A percentile compares a stretch with the other conserved stretches of the same genome.
These are phyloP conservation scores for Drosophila suzukii DNA, from an alignment of 1,140 invertebrate genomes.

Conservation along the genomic window DNA sequence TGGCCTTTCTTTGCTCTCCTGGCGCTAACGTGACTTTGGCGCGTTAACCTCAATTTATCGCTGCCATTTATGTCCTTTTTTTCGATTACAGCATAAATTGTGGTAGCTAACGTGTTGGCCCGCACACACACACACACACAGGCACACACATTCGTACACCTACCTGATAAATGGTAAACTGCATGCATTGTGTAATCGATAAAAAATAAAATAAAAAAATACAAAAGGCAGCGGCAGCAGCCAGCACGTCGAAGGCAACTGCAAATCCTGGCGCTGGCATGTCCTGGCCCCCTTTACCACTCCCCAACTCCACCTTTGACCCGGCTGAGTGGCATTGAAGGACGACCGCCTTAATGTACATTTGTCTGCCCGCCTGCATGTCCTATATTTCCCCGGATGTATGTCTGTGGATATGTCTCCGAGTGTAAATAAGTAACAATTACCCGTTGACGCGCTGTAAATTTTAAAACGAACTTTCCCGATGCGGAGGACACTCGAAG, in stretches of 20 bases:
- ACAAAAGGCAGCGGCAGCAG: slow-evolving; percentile 4
- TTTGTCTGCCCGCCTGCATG: slow-evolving; percentile 32
- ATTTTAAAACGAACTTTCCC: slow-evolving; percentile 35
- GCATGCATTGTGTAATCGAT: slow-evolving; percentile 81
- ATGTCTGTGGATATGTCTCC: slow-evolving; percentile 12
- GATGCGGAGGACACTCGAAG: background rate
- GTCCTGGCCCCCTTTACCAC: slow-evolving; percentile 1
- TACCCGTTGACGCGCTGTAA: slow-evolving; percentile 44
- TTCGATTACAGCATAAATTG: slow-evolving; percentile 82
- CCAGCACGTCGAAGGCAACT: slow-evolving; percentile 2
- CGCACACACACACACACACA: slow-evolving; percentile 13
- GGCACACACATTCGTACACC: slow-evolving; percentile 3
- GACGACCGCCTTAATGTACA: slow-evolving; percentile 52
- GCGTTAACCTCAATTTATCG: slow-evolving; percentile 81
- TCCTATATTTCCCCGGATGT: slow-evolving; percentile 1
- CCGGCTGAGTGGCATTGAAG: slow-evolving; percentile 42
- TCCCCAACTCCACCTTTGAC: background rate
- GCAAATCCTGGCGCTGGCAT: slow-evolving; percentile 43
- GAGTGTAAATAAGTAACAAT: slow-evolving; percentile 31
- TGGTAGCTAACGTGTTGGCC: slow-evolving; percentile 72
- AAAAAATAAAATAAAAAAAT: slow-evolving; percentile 51
- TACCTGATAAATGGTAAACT: slow-evolving; percentile 75
- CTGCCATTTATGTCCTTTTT: slow-evolving; percentile 79
- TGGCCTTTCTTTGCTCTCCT: slow-evolving; percentile 44
- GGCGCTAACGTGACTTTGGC: slow-evolving; percentile 78